phyloP scores from a whole-genome alignment of 2,888 invertebrate species.

The Tetheella fluctuosa region DNA sequence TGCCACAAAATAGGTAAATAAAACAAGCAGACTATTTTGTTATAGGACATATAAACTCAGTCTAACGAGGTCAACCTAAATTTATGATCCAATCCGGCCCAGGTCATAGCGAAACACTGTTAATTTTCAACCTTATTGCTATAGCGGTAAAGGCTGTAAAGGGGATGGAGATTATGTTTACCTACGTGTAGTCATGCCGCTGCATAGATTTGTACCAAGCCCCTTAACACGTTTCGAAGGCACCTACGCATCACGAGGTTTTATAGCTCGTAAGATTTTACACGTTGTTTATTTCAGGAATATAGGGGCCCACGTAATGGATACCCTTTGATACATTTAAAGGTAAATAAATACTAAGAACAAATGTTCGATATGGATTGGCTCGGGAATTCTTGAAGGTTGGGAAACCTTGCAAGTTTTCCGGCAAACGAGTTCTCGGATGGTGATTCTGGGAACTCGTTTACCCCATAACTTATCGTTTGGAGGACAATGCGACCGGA shows the following conservation, averaged over 20 bases:
- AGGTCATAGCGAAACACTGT: not conserved
- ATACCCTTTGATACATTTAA: not conserved
- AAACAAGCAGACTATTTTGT: constrained; percentile 25
- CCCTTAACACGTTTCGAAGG: constrained; percentile 4
- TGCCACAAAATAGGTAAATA: constrained; percentile 18
- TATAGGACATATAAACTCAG: constrained; percentile 26
- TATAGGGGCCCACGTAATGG: not conserved
- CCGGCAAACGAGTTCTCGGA: not conserved
- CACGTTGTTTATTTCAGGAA: not conserved
- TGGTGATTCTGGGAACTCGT: not conserved
- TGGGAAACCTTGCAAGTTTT: not conserved
- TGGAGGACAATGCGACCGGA: not conserved
- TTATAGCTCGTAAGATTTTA: not conserved
- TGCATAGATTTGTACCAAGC: constrained; percentile 11
- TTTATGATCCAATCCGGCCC: constrained; percentile 22
- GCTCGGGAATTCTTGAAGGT: not conserved
- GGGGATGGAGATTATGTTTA: constrained; percentile 6
- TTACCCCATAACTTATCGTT: not conserved
- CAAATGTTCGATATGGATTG: not conserved
- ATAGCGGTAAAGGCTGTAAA: constrained; percentile 5
- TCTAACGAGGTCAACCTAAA: constrained; percentile 15
- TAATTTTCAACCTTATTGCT: constrained; percentile 7
- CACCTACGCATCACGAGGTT: constrained; percentile 10
- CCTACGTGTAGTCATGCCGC: constrained; percentile 8
- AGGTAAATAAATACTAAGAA: no score